Percentiles rank a stretch among this genome's conserved stretches.
Evolutionary conservation across 2,113 vertebrate genomes (phyloP).

Genomic region (Hemibagrus wyckioides): DNA sequence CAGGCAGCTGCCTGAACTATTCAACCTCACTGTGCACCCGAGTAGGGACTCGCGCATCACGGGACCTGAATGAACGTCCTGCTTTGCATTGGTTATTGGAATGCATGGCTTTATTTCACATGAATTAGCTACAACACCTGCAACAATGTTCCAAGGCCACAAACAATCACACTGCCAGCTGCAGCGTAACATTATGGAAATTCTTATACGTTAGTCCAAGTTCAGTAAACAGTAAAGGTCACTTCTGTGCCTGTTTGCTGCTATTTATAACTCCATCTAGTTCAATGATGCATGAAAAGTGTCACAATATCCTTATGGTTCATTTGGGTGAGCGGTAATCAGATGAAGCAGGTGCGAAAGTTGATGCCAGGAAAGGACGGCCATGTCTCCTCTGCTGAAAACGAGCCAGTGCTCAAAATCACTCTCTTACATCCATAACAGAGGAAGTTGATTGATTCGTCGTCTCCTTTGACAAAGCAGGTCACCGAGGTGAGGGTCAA

Average conservation of each 20-base stretch:
- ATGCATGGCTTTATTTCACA: not conserved
- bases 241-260: conserved; percentile 3
- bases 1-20: conserved; percentile 35
- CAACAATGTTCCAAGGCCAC: not conserved
- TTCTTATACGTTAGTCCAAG: not conserved
- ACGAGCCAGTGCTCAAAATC: conserved; percentile 10
- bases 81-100: not conserved
- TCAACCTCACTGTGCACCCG: not conserved
- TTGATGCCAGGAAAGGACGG: conserved; percentile 44
- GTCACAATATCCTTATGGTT: conserved; percentile 54
- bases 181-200: not conserved
- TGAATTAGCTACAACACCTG: conserved; percentile 1
- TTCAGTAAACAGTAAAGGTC: conserved; percentile 16
- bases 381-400: conserved; percentile 21
- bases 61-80: not conserved
- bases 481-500: conserved; percentile 11
- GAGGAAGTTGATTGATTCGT: not conserved
- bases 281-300: conserved; percentile 18
- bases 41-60: not conserved
- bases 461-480: conserved; percentile 3
- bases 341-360: conserved; percentile 28
- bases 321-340: conserved; percentile 37
- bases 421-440: not conserved
- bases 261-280: conserved; percentile 29
- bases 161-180: not conserved